Percentiles rank a stretch among this genome's conserved stretches.
Evolutionary conservation across 2,888 invertebrate genomes (phyloP).

Genomic region (Parthenolecanium corni): DNA sequence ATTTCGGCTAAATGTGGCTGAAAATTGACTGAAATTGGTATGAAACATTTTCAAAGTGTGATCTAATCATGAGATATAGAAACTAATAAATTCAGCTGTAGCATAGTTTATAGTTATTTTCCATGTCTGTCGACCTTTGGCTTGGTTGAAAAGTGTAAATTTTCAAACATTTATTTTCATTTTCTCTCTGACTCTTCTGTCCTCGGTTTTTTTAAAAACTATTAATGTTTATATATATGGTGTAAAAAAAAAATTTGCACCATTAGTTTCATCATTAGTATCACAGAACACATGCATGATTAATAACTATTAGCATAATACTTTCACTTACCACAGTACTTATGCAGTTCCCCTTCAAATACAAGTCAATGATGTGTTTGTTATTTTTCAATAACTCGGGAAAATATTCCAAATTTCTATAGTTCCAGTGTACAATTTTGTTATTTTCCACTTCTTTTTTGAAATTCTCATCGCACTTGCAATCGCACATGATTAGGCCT

Average conservation of each 20-base stretch:
- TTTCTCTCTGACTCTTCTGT: too few relatives aligned
- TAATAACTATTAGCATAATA: background rate
- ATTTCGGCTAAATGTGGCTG: too few relatives aligned
- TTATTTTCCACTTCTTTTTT: constrained; percentile 7
- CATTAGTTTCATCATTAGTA: too few relatives aligned
- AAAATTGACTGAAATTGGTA: too few relatives aligned
- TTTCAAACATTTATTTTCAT: too few relatives aligned
- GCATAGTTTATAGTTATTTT: too few relatives aligned
- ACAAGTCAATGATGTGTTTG: background rate
- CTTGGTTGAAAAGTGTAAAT: too few relatives aligned
- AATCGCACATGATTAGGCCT: background rate
- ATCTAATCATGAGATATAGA: too few relatives aligned
- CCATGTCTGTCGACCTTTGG: too few relatives aligned
- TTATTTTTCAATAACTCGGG: background rate
- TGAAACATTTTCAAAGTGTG: too few relatives aligned
- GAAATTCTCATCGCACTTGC: constrained; percentile 1
- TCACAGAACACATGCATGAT: background rate
- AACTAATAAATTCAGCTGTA: too few relatives aligned
- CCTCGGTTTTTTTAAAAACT: too few relatives aligned
- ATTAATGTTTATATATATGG: background rate
- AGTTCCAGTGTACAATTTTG: constrained; percentile 8
- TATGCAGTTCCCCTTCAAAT: constrained; percentile 5
- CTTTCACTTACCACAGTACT: background rate
- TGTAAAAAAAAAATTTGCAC: background rate
- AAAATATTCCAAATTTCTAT: background rate